phyloP scores from a whole-genome alignment of 1,140 invertebrate species.

The Cepaea nemoralis region DNA sequence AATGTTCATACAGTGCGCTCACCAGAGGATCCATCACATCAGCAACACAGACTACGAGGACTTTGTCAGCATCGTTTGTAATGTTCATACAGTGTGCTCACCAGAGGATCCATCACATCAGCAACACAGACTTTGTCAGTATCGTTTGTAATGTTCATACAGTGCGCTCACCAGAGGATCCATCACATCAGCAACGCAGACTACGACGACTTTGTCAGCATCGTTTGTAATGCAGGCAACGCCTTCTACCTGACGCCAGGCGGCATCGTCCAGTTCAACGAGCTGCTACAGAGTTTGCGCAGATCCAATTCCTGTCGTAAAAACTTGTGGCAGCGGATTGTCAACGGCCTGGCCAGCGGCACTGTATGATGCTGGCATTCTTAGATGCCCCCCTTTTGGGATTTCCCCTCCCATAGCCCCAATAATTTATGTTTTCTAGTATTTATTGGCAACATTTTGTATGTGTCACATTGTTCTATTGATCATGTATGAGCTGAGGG shows the following conservation, averaged over 20 bases:
- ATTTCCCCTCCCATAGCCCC: not conserved
- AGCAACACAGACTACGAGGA: constrained; percentile 93
- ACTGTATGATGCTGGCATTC: constrained; percentile 50
- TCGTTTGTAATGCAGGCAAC: constrained; percentile 86
- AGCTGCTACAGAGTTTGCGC: constrained; percentile 92
- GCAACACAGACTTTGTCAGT: too few relatives aligned
- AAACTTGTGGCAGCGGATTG: constrained; percentile 92
- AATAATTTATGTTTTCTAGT: not conserved
- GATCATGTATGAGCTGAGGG: too few relatives aligned
- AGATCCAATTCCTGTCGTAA: constrained; percentile 98
- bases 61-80: constrained; percentile 90
- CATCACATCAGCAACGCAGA: constrained; percentile 91
- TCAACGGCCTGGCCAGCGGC: constrained; percentile 66
- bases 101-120: too few relatives aligned
- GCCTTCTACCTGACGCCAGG: constrained; percentile 93
- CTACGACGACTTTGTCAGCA: constrained; percentile 94
- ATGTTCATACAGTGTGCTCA: too few relatives aligned
- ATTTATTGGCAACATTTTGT: constrained; percentile 15
- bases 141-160: constrained; percentile 95
- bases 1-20: constrained; percentile 95
- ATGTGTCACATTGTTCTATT: too few relatives aligned
- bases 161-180: constrained; percentile 93
- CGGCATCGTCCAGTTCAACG: constrained; percentile 93
- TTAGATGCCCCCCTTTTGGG: too few relatives aligned
- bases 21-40: constrained; percentile 94